These are phyloP conservation scores for Herminia tarsipennalis DNA, from an alignment of 2,888 invertebrate species.

Conservation along the genomic window DNA sequence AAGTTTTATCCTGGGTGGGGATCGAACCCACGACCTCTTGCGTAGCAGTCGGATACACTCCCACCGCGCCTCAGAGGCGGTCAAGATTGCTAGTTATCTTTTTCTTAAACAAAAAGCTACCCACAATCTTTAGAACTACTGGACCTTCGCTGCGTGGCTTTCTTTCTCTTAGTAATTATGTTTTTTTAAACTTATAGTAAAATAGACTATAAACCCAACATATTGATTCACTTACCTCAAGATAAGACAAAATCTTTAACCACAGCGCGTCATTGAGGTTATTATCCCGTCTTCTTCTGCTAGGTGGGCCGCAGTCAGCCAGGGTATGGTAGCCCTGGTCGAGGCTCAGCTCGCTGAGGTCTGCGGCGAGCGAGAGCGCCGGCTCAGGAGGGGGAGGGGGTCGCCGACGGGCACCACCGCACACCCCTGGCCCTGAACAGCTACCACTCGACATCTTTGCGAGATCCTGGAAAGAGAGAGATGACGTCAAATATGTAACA, in stretches of 20 bases:
- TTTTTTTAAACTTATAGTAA: too few species aligned
- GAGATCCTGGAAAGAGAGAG: slow-evolving; percentile 56
- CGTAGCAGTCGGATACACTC: too few species aligned
- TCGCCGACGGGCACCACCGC: slow-evolving; percentile 73
- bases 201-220: too few species aligned
- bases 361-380: slow-evolving; percentile 73
- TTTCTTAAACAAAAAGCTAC: too few species aligned
- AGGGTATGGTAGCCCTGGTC: slow-evolving; percentile 94
- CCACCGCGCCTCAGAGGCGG: too few species aligned
- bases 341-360: slow-evolving; percentile 86
- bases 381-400: slow-evolving; percentile 81
- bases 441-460: slow-evolving; percentile 76
- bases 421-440: slow-evolving; percentile 74
- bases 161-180: too few species aligned
- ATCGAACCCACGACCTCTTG: too few species aligned
- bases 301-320: slow-evolving; percentile 87
- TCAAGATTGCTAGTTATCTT: too few species aligned
- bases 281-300: slow-evolving; percentile 70
- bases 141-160: too few species aligned
- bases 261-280: slow-evolving; percentile 75
- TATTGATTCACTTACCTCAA: slow-evolving; percentile 66
- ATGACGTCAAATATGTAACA: too few species aligned
- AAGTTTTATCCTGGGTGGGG: too few species aligned
- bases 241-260: slow-evolving; percentile 73
- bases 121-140: too few species aligned